Conservation (phyloP, 2,113 vertebrate species). For the Aldabrachelys gigantea region DNA sequence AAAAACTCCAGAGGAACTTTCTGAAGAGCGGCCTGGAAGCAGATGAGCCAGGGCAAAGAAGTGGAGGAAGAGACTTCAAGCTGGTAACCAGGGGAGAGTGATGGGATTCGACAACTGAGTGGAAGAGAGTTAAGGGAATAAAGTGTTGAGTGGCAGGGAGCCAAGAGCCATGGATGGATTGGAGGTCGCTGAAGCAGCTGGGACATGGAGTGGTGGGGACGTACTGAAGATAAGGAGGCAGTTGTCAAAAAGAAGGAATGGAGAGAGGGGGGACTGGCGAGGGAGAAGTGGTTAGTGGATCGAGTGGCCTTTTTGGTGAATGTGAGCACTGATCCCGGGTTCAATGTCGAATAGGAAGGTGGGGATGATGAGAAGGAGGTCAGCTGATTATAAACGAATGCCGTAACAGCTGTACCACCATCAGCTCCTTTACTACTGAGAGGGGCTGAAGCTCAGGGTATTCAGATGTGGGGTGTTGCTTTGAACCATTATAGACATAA, state of each 20-base stretch:
- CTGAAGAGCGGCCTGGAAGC: background rate
- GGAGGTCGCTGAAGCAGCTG: background rate
- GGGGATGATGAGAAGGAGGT: background rate
- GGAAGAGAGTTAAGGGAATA: background rate
- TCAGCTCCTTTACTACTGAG: background rate
- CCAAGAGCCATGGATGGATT: background rate
- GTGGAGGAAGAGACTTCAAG: background rate
- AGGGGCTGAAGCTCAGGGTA: background rate
- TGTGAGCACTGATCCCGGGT: background rate
- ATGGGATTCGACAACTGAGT: background rate
- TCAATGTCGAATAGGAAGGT: background rate
- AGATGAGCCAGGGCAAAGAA: background rate
- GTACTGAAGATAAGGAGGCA: background rate
- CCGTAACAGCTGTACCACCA: background rate
- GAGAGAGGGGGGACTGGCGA: background rate
- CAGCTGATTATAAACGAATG: background rate
- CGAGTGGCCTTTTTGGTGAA: background rate
- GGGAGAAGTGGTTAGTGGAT: background rate
- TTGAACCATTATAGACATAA: background rate
- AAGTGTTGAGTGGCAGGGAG: background rate
- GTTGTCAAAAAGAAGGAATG: background rate
- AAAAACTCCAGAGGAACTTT: background rate
- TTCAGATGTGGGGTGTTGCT: background rate
- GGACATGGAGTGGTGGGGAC: background rate
- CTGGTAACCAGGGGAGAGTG: background rate